Evolutionary conservation across 2,888 invertebrate species (phyloP).

Genomic region (Acronicta psi): DNA sequence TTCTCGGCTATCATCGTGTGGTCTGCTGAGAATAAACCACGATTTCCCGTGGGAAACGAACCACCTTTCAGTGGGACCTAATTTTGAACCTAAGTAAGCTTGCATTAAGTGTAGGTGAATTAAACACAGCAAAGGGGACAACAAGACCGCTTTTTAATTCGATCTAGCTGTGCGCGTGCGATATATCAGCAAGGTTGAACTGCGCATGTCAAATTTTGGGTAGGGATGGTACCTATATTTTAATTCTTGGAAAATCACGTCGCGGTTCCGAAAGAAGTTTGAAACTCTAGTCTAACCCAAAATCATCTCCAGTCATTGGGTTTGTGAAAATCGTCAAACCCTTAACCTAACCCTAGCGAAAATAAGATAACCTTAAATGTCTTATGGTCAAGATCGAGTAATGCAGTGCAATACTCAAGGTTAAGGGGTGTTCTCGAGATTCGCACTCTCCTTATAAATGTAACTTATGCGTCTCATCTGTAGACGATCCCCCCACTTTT

Average conservation of each 20-base stretch:
- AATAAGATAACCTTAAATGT: constrained; percentile 5
- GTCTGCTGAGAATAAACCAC: constrained; percentile 40
- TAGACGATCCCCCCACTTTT: constrained; percentile 37
- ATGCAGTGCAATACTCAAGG: constrained; percentile 20
- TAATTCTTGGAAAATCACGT: no score
- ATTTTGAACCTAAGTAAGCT: constrained; percentile 29
- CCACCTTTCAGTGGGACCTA: constrained; percentile 38
- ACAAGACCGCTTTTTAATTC: neutral
- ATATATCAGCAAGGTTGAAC: no score
- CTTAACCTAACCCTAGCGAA: neutral
- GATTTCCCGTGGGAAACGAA: constrained; percentile 48
- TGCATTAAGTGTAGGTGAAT: constrained; percentile 19
- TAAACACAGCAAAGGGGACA: constrained; percentile 17
- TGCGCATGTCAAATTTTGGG: no score
- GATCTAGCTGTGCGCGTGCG: no score
- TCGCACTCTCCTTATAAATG: constrained; percentile 34
- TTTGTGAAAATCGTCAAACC: no score
- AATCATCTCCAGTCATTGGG: no score
- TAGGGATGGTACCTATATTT: no score
- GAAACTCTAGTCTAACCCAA: no score
- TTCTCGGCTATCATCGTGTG: constrained; percentile 42
- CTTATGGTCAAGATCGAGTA: constrained; percentile 7
- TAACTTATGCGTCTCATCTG: constrained; percentile 48
- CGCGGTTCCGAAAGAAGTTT: no score
- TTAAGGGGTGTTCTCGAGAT: constrained; percentile 22